These are phyloP conservation scores for Vultur gryphus DNA, from an alignment of 2,797 vertebrate genomes.

Conservation along the genomic window DNA sequence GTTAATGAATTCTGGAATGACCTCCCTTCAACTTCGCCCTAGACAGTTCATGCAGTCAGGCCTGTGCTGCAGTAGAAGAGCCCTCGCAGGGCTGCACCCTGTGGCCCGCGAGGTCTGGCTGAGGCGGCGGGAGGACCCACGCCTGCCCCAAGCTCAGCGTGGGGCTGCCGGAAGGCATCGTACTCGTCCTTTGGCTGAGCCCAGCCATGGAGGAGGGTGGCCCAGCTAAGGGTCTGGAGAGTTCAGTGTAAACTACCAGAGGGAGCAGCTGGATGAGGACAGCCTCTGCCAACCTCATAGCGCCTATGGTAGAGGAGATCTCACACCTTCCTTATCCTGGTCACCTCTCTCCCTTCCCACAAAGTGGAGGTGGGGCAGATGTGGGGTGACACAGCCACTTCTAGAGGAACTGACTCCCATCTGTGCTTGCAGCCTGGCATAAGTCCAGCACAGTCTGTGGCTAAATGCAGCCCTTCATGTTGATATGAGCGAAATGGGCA, in stretches of 20 bases:
- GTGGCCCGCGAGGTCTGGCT: rapidly evolving
- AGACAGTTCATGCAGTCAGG: background rate
- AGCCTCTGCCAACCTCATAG: background rate
- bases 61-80: rapidly evolving
- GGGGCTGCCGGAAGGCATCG: rapidly evolving
- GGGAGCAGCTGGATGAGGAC: background rate
- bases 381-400: background rate
- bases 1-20: slow-evolving; percentile 6
- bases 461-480: background rate
- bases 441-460: background rate
- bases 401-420: background rate
- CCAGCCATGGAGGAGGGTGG: background rate
- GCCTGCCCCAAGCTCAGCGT: rapidly evolving
- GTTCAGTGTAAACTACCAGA: background rate
- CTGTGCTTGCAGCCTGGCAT: background rate
- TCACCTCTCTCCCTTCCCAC: background rate
- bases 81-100: rapidly evolving
- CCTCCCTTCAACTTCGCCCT: background rate
- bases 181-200: background rate
- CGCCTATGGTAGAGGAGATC: background rate
- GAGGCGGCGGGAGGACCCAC: rapidly evolving
- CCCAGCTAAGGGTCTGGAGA: background rate
- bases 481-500: background rate
- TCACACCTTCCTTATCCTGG: background rate
- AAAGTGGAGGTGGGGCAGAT: background rate